phyloP scores from a whole-genome alignment of 1,140 invertebrate species.

The Cotesia chilonis region DNA sequence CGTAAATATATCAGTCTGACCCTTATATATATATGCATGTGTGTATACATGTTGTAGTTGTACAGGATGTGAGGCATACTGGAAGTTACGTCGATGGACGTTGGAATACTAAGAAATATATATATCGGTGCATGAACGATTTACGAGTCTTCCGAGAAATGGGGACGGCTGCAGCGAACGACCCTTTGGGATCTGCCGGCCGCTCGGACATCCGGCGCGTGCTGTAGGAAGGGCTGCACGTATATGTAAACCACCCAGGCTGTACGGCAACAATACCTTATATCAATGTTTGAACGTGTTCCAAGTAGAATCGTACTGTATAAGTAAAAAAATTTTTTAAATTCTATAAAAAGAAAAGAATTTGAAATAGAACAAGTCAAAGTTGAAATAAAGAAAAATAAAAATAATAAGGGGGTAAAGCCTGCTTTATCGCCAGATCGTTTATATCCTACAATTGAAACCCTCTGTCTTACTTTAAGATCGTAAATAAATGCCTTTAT shows the following conservation, averaged over 20 bases:
- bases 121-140: conserved; percentile 37
- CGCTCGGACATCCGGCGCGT: conserved; percentile 20
- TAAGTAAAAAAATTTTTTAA: conserved; percentile 15
- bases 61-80: conserved; percentile 30
- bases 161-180: conserved; percentile 19
- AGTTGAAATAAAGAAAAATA: neutral
- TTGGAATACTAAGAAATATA: conserved; percentile 38
- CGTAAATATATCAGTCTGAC: conserved; percentile 19
- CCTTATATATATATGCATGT: neutral
- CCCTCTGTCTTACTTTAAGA: conserved; percentile 30
- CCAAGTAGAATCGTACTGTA: conserved; percentile 55
- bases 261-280: conserved; percentile 42
- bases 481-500: conserved; percentile 34
- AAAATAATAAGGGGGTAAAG: conserved; percentile 18
- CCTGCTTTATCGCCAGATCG: conserved; percentile 26
- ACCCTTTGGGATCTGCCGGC: conserved; percentile 21
- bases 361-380: no score
- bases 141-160: conserved; percentile 35
- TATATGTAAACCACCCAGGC: conserved; percentile 15
- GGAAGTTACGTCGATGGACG: conserved; percentile 36
- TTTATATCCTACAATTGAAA: conserved; percentile 37
- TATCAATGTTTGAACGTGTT: conserved; percentile 59
- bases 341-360: no score
- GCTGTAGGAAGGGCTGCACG: conserved; percentile 1
- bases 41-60: no score